Conservation (phyloP, 2,888 invertebrate species). For the Caenorhabditis wallacei region DNA sequence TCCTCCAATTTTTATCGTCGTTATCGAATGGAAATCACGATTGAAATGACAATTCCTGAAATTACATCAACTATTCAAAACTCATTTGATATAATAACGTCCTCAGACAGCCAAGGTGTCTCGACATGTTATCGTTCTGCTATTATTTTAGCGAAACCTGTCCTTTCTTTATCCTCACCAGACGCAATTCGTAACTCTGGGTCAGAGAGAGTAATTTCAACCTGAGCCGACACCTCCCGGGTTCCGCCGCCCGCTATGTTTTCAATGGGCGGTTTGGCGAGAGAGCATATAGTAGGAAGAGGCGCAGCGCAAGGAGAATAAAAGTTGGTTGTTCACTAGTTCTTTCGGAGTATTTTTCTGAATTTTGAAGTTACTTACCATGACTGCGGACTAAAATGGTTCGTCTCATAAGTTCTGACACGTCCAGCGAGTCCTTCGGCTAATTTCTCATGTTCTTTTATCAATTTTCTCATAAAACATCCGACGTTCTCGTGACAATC, state of each 20-base stretch:
- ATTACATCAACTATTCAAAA: background rate
- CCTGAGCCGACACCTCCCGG: constrained; percentile 51
- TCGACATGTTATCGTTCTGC: constrained; percentile 63
- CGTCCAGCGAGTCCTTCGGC: constrained; percentile 52
- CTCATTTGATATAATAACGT: constrained; percentile 25
- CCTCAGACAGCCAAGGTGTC: constrained; percentile 69
- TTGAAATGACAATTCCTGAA: constrained; percentile 63
- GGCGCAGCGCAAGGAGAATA: constrained; percentile 23
- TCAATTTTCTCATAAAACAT: constrained; percentile 56
- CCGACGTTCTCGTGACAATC: constrained; percentile 42
- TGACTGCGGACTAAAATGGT: constrained; percentile 55
- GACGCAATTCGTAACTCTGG: constrained; percentile 5
- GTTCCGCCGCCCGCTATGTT: constrained; percentile 47
- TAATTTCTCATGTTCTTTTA: constrained; percentile 46
- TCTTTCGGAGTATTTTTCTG: background rate
- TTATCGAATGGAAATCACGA: constrained; percentile 14
- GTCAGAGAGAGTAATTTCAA: background rate
- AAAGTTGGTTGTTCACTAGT: background rate
- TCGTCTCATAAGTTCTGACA: constrained; percentile 28
- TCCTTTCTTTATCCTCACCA: constrained; percentile 62
- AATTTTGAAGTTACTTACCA: constrained; percentile 41
- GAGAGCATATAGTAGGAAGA: constrained; percentile 16
- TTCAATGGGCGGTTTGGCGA: constrained; percentile 20
- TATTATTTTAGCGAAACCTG: constrained; percentile 65
- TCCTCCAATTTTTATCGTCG: constrained; percentile 47